Percentiles rank a stretch among this genome's conserved stretches.
phyloP scores from a whole-genome alignment of 2,113 vertebrate genomes.

The Upupa epops region DNA sequence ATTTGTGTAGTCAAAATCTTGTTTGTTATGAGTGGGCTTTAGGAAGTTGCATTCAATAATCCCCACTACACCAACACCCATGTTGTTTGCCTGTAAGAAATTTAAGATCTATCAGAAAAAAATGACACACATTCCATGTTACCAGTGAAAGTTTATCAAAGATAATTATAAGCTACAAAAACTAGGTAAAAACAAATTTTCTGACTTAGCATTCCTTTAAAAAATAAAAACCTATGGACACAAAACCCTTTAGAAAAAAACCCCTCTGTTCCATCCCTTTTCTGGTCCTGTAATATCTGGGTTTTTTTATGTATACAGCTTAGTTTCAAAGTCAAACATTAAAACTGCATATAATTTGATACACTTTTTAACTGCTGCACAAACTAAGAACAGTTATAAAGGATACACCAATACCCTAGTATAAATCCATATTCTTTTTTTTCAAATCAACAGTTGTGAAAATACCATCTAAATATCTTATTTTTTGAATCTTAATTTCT shows the following conservation, averaged over 20 bases:
- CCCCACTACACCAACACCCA: conserved; percentile 92
- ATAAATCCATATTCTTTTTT: neutral
- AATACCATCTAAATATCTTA: neutral
- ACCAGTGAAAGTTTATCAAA: neutral
- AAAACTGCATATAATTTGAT: neutral
- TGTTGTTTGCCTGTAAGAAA: conserved; percentile 84
- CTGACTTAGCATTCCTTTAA: neutral
- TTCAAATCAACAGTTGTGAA: rapidly evolving
- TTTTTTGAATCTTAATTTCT: conserved; percentile 35
- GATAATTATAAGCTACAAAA: neutral
- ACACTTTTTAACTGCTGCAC: neutral
- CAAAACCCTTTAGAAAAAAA: neutral
- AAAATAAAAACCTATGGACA: neutral
- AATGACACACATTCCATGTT: neutral
- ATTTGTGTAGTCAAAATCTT: conserved; percentile 93
- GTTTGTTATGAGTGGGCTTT: conserved; percentile 96
- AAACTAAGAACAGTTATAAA: neutral
- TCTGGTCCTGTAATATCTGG: neutral
- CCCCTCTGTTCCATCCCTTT: neutral
- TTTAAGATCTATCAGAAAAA: conserved; percentile 22
- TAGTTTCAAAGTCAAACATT: neutral
- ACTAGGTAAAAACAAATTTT: neutral
- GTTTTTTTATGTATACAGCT: neutral
- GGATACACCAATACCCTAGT: neutral
- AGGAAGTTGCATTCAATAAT: conserved; percentile 94